These are phyloP conservation scores for Columba livia DNA, from an alignment of 2,113 vertebrate genomes.

Conservation along the genomic window DNA sequence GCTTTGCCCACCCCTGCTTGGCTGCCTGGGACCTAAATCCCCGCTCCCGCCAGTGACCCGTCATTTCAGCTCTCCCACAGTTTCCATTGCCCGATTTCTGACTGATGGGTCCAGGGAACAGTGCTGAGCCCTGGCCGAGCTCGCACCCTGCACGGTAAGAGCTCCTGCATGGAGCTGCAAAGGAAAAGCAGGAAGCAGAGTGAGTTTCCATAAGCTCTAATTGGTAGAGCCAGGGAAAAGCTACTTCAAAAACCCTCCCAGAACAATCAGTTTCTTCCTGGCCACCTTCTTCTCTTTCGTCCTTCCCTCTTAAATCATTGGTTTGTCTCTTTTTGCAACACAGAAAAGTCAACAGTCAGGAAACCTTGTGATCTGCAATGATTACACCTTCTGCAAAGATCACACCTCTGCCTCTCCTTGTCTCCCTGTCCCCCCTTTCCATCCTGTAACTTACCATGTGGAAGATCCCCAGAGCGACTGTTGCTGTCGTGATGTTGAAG, in stretches of 20 bases:
- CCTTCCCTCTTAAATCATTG: background rate
- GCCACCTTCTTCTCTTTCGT: background rate
- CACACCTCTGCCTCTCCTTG: background rate
- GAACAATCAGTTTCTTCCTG: accelerated
- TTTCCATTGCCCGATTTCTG: background rate
- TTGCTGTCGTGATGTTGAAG: constrained; percentile 65
- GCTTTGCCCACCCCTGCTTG: background rate
- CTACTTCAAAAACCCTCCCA: background rate
- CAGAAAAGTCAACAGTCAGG: background rate
- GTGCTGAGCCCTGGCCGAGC: background rate
- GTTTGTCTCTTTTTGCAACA: background rate
- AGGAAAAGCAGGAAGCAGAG: background rate
- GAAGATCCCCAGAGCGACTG: constrained; percentile 69
- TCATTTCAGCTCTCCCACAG: background rate
- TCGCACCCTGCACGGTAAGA: accelerated
- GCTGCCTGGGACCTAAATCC: background rate
- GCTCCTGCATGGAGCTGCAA: background rate
- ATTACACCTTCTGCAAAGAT: background rate
- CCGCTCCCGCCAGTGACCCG: background rate
- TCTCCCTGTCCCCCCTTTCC: background rate
- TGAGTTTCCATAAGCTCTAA: background rate
- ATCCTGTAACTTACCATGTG: constrained; percentile 71
- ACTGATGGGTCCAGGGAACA: background rate
- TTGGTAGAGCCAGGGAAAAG: background rate
- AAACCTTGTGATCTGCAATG: background rate